Percentiles rank a stretch among this genome's conserved stretches.
phyloP scores from a whole-genome alignment of 2,888 invertebrate genomes.

The Hymenopus coronatus region DNA sequence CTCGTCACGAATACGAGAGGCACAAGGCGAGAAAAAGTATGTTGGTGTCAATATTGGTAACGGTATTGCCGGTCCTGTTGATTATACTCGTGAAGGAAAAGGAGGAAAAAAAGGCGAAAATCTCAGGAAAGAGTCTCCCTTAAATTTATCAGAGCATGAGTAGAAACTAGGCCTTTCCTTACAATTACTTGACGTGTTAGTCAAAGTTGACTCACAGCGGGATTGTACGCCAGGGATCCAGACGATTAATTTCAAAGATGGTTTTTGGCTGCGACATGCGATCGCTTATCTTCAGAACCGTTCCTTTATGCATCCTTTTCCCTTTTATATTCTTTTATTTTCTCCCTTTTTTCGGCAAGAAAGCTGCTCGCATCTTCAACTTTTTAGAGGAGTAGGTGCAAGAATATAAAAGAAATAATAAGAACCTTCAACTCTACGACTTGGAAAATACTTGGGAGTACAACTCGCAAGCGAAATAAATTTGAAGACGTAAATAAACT shows the following conservation, averaged over 20 bases:
- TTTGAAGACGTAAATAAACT: constrained; percentile 34
- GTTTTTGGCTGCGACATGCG: constrained; percentile 1
- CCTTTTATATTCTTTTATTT: constrained; percentile 3
- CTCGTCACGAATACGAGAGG: no score
- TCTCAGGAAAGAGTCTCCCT: neutral
- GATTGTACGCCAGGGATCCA: neutral
- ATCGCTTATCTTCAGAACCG: constrained; percentile 9
- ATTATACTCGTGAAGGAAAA: neutral
- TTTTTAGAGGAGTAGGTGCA: constrained; percentile 23
- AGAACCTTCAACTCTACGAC: constrained; percentile 6
- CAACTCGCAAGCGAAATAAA: constrained; percentile 21
- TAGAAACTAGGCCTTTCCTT: neutral
- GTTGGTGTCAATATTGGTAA: no score
- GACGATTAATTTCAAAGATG: constrained; percentile 12
- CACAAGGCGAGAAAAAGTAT: no score
- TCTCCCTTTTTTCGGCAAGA: constrained; percentile 17
- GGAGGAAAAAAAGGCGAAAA: neutral
- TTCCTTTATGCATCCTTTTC: constrained; percentile 9
- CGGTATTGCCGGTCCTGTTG: neutral
- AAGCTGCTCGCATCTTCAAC: constrained; percentile 16
- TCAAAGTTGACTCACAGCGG: neutral
- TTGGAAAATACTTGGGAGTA: constrained; percentile 23
- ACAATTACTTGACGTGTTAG: neutral
- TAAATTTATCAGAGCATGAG: neutral
- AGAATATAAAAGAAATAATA: constrained; percentile 22